These are phyloP conservation scores for Lissocephala sabroskyi DNA, from an alignment of 2,888 invertebrate species.

Conservation along the genomic window DNA sequence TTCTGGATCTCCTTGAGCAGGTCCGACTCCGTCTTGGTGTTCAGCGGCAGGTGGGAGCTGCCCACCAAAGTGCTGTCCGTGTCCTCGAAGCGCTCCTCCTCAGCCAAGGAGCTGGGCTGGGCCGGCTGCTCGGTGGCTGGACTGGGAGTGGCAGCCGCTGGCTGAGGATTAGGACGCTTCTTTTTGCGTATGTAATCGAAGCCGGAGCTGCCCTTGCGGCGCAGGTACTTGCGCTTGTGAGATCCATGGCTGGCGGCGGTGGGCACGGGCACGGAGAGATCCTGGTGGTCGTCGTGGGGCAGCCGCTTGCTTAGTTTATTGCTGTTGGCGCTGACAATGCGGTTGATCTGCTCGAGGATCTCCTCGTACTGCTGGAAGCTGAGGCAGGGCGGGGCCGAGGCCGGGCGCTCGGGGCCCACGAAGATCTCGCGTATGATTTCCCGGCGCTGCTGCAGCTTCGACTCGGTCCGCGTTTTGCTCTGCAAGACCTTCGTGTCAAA, in stretches of 20 bases:
- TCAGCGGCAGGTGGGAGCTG: conserved; percentile 35
- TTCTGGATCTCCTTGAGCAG: conserved; percentile 89
- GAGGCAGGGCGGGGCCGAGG: conserved; percentile 81
- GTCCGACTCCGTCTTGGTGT: conserved; percentile 75
- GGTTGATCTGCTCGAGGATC: conserved; percentile 68
- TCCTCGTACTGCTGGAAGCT: conserved; percentile 70
- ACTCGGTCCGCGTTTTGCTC: conserved; percentile 83
- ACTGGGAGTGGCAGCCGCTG: background rate
- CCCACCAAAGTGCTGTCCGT: conserved; percentile 52
- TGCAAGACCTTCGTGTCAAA: conserved; percentile 82
- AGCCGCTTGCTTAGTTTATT: conserved; percentile 32
- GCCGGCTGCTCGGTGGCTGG: background rate
- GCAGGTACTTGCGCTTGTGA: conserved; percentile 60
- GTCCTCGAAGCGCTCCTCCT: conserved; percentile 43
- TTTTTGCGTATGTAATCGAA: conserved; percentile 93
- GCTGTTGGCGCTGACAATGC: conserved; percentile 58
- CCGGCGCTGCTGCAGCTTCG: conserved; percentile 80
- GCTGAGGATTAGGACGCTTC: conserved; percentile 77
- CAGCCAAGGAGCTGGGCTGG: conserved; percentile 6
- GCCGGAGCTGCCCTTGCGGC: conserved; percentile 72
- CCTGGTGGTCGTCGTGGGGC: background rate
- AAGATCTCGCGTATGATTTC: conserved; percentile 88
- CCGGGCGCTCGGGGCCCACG: conserved; percentile 81
- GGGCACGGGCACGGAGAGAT: background rate
- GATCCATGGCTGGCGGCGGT: conserved; percentile 15